Conservation (phyloP, 2,888 invertebrate genomes). For the Microctonus hyperodae region DNA sequence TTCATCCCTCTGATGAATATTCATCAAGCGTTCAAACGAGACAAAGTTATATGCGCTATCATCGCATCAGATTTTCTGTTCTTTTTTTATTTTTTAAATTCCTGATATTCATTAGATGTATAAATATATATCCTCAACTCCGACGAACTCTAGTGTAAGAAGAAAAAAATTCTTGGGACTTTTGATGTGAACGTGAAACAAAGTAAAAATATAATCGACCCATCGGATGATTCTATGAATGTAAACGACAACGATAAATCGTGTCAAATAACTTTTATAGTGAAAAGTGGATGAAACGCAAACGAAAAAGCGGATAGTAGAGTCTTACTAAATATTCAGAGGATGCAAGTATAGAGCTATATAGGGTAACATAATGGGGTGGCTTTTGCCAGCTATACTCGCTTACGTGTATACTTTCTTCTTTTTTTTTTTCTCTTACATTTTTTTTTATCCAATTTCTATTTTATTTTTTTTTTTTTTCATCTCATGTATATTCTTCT, state of each 20-base stretch:
- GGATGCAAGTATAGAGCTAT: constrained; percentile 33
- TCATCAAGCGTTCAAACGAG: no score
- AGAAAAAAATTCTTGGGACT: constrained; percentile 2
- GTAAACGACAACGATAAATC: constrained; percentile 17
- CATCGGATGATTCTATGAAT: constrained; percentile 25
- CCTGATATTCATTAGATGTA: constrained; percentile 9
- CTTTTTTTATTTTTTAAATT: constrained; percentile 1
- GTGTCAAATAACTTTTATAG: constrained; percentile 19
- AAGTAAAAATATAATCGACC: neutral
- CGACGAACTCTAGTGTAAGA: constrained; percentile 21
- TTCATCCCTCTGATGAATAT: constrained; percentile 31
- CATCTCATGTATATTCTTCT: neutral
- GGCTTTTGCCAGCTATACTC: constrained; percentile 22
- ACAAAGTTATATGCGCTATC: constrained; percentile 5
- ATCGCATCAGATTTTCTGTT: constrained; percentile 3
- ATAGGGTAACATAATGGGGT: constrained; percentile 25
- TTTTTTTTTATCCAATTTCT: no score
- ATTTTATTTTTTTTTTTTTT: constrained; percentile 6
- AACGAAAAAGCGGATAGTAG: neutral
- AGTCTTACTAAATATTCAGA: constrained; percentile 35
- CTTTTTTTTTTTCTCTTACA: neutral
- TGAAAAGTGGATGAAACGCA: neutral
- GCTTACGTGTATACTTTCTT: constrained; percentile 1
- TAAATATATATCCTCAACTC: neutral
- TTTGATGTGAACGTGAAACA: neutral